Evolutionary conservation across 2,797 vertebrate species (phyloP).

Genomic region (Setipinna tenuifilis): DNA sequence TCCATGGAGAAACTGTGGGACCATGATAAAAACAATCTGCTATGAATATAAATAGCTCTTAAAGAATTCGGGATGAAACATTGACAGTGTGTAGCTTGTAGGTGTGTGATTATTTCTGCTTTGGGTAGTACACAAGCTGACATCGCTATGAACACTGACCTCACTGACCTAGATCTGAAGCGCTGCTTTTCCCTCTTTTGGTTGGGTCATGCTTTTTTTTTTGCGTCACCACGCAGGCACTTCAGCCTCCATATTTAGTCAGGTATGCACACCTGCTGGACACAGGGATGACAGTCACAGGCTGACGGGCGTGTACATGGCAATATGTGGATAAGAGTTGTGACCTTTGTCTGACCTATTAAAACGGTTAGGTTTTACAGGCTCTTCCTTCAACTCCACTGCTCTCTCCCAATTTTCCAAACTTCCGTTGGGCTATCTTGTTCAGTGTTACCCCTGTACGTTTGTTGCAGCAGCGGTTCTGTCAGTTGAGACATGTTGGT

Average conservation of each 20-base stretch:
- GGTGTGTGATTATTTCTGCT: background rate
- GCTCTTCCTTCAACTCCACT: no score
- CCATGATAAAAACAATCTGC: background rate
- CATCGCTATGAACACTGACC: background rate
- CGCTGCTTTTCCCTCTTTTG: background rate
- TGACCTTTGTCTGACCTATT: background rate
- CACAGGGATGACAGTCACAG: background rate
- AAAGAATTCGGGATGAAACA: no score
- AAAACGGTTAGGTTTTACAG: no score
- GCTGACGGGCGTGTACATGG: background rate
- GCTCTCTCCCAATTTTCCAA: no score
- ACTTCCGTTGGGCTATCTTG: no score
- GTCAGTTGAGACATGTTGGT: no score
- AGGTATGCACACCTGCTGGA: slow-evolving; percentile 4
- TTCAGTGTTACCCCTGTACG: no score
- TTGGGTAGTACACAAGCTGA: background rate
- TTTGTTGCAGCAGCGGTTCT: no score
- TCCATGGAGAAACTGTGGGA: background rate
- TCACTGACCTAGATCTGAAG: background rate
- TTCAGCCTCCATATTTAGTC: slow-evolving; percentile 9
- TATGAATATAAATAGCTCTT: background rate
- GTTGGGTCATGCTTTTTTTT: background rate
- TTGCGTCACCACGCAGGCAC: slow-evolving; percentile 5
- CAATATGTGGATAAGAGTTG: background rate
- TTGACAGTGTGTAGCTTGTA: no score